These are phyloP conservation scores for Azemiops feae DNA, from an alignment of 2,113 vertebrate genomes.

Conservation along the genomic window DNA sequence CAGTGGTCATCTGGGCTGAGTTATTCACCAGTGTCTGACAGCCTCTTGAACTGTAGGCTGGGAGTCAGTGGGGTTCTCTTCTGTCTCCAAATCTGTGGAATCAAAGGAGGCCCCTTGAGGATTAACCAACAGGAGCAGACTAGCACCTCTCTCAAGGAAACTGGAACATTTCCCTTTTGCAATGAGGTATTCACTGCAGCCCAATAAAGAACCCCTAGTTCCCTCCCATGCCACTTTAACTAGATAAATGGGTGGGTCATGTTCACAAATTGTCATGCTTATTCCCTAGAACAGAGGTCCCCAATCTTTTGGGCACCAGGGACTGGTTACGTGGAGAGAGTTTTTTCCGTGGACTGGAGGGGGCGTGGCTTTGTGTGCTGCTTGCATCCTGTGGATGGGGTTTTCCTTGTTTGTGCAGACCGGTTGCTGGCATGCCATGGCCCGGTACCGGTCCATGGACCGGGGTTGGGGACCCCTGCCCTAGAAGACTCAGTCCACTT, in stretches of 20 bases:
- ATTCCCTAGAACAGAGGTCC: no score
- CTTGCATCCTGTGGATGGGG: no score
- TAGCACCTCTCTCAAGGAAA: neutral
- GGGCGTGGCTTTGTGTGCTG: no score
- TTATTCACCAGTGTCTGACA: neutral
- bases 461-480: neutral
- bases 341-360: no score
- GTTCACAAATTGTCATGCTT: neutral
- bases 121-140: neutral
- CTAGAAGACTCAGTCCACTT: neutral
- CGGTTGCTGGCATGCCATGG: no score
- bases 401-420: no score
- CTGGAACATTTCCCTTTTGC: neutral
- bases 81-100: neutral
- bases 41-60: neutral
- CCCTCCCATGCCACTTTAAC: neutral
- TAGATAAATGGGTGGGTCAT: neutral
- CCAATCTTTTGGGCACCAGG: no score
- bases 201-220: neutral
- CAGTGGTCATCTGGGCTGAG: neutral
- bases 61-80: neutral
- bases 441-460: no score
- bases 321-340: no score
- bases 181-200: neutral
- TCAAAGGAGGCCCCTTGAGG: neutral